These are phyloP conservation scores for Smittia aterrima DNA, from an alignment of 2,888 invertebrate species.

Conservation along the genomic window DNA sequence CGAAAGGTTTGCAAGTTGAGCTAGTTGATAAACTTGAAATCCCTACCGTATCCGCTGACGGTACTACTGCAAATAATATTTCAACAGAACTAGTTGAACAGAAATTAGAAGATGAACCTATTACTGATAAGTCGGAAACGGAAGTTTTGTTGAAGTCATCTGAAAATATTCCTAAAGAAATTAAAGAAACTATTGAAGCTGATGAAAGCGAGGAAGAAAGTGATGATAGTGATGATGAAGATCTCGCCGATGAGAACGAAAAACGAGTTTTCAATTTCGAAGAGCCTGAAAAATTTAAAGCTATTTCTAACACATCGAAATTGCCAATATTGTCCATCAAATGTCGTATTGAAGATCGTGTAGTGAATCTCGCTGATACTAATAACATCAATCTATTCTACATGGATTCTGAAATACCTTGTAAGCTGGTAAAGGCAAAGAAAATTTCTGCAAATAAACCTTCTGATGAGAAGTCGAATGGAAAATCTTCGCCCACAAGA, in stretches of 20 bases:
- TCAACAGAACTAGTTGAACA: background rate
- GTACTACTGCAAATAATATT: too few relatives aligned
- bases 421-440: background rate
- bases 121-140: background rate
- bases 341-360: background rate
- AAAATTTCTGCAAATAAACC: too few relatives aligned
- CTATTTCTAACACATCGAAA: background rate
- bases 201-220: background rate
- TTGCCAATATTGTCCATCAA: background rate
- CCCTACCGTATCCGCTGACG: too few relatives aligned
- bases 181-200: background rate
- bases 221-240: conserved; percentile 16
- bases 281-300: background rate
- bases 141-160: too few relatives aligned
- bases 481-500: too few relatives aligned
- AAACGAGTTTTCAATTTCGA: background rate
- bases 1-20: background rate
- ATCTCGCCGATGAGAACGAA: background rate
- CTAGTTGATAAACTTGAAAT: background rate
- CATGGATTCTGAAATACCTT: background rate
- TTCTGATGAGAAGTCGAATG: too few relatives aligned
- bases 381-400: background rate
- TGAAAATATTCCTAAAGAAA: background rate
- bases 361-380: background rate
- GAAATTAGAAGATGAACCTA: background rate